A percentile compares a stretch with the other conserved stretches of the same genome.
These are phyloP conservation scores for Conus betulinus DNA, from an alignment of 1,140 invertebrate species.

Conservation along the genomic window DNA sequence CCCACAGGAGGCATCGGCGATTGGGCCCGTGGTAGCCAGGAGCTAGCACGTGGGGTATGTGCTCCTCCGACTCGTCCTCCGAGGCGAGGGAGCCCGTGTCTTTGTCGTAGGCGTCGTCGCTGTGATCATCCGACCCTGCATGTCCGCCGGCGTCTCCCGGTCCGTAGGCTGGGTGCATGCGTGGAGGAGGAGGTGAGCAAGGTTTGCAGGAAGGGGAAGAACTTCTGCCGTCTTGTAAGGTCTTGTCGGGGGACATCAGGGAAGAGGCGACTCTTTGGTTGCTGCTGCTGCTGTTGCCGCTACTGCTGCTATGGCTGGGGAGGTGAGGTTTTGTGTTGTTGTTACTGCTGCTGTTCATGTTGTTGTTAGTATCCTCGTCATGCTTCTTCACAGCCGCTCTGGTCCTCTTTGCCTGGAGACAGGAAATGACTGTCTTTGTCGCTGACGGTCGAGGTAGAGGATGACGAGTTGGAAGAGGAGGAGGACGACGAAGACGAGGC, in stretches of 20 bases:
- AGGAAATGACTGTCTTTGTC: constrained; percentile 34
- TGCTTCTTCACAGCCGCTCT: neutral
- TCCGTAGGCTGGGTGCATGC: neutral
- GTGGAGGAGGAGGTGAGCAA: constrained; percentile 11
- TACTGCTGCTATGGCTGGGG: neutral
- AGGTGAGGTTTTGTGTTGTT: neutral
- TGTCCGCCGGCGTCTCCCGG: neutral
- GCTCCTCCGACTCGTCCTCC: constrained; percentile 66
- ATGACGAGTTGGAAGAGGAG: neutral
- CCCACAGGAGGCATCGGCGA: constrained; percentile 92
- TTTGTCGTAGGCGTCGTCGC: constrained; percentile 47
- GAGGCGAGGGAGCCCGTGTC: constrained; percentile 51
- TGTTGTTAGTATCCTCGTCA: constrained; percentile 14
- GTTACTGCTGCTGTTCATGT: constrained; percentile 14
- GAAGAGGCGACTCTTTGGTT: neutral
- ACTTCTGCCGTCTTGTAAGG: neutral
- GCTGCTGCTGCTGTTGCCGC: neutral
- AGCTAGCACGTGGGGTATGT: constrained; percentile 75
- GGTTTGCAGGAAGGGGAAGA: neutral
- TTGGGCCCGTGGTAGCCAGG: constrained; percentile 73
- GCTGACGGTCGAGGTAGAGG: neutral
- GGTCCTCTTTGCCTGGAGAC: constrained; percentile 14
- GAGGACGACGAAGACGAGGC: neutral
- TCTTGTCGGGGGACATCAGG: neutral
- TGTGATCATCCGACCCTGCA: constrained; percentile 25